A percentile compares a stretch with the other conserved stretches of the same genome.
Conservation (phyloP, 1,140 invertebrate genomes). For the Gyrodactylus salaris region DNA sequence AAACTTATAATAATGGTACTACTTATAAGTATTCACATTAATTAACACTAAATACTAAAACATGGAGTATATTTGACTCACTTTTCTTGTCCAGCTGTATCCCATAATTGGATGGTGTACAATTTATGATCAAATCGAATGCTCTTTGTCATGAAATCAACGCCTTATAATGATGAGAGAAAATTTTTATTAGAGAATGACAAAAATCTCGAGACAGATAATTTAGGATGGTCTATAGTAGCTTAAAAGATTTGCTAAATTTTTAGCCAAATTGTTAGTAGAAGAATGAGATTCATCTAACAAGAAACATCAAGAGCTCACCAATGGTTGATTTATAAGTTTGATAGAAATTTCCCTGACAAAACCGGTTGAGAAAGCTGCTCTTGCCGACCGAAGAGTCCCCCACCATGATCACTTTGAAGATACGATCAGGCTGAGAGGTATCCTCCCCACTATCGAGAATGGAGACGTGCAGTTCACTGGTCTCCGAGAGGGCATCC, state of each 20-base stretch:
- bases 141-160: constrained; percentile 32
- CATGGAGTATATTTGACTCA: constrained; percentile 1
- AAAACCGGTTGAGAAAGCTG: constrained; percentile 29
- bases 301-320: no score
- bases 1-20: no score
- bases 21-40: no score
- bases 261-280: no score
- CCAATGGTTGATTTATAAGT: constrained; percentile 29
- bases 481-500: neutral
- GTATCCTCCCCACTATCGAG: neutral
- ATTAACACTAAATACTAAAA: no score
- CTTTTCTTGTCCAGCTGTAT: constrained; percentile 8
- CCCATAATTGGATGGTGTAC: constrained; percentile 26
- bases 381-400: constrained; percentile 34
- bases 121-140: constrained; percentile 27
- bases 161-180: constrained; percentile 13
- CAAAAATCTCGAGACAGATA: neutral
- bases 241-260: no score
- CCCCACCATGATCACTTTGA: constrained; percentile 31
- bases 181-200: neutral
- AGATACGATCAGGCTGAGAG: constrained; percentile 18
- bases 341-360: constrained; percentile 26
- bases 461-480: neutral
- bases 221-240: neutral
- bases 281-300: no score